Evolutionary conservation across 2,113 vertebrate genomes (phyloP), one percentile per base, ranked within the genome.

Genomic region (Chionis minor): DNA sequence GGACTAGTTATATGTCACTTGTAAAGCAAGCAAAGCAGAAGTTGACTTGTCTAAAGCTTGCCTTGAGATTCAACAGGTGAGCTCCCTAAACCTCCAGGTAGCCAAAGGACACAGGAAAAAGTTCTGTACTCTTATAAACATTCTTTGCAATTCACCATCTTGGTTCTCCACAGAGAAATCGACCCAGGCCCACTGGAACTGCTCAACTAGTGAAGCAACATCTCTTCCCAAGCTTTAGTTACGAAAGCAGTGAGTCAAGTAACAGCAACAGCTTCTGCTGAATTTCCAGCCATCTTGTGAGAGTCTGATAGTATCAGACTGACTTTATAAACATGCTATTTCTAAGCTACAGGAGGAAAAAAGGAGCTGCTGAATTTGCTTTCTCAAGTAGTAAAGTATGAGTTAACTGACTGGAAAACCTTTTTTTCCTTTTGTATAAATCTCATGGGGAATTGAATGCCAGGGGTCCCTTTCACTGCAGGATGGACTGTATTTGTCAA

Each of bases 1-100:
- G n/a, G 42, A 79, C 49, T 9, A 82, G 45, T 30, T 44, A 24
- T 0, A 2, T 9, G 14, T 59, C 20, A 28, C 0, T 20, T 45
- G 15, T 65, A 65, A 22, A 16, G n/a, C 40, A 5, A 16, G 15
- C 17, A 88, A 35, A 66, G 47, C 47, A 86, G 56, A 27, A 91
- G 38, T 7, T 59, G 26, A 45, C 30, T 38, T 52, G 16, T 24
- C 62, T 86, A 59, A 69, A 77, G 19, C 9, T 28, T 42, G 18
- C 67, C 27, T 83, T 54, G 38, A 67, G 38, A 69, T n/a, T 86
- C 42, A 59, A 45, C n/a, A 69, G 33, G 21, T 58, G 52, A 82
- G 30, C 18, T 65, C 23, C 26, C 27, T 58, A 54, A 62, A 74
- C 17, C 51, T 92, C 40, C 65, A 74, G 45, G 49, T 21, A 88